A percentile compares a stretch with the other conserved stretches of the same genome.
Evolutionary conservation across 2,113 vertebrate genomes (phyloP).

Genomic region (Elephantulus edwardii): DNA sequence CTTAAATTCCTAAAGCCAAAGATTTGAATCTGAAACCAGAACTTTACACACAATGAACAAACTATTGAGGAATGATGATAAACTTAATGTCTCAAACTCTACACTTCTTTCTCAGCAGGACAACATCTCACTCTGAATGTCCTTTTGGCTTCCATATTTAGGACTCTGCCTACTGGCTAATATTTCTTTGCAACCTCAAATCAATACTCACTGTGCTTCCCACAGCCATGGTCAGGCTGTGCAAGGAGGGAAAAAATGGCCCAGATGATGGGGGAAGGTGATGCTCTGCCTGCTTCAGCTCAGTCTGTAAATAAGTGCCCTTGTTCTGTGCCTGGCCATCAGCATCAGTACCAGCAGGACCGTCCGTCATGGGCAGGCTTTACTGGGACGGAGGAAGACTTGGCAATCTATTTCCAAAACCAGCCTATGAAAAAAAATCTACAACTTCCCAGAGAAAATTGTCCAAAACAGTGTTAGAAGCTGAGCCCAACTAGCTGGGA

Average conservation of each 20-base stretch:
- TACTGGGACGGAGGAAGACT: not conserved
- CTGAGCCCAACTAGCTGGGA: not conserved
- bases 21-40: not conserved
- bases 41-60: not conserved
- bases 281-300: not conserved
- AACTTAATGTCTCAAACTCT: not conserved
- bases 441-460: not conserved
- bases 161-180: not conserved
- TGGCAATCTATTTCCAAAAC: not conserved
- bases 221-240: not conserved
- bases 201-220: not conserved
- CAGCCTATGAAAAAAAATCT: not conserved
- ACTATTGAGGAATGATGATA: not conserved
- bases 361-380: not conserved
- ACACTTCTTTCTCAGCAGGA: slow-evolving; percentile 4
- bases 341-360: not conserved
- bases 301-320: not conserved
- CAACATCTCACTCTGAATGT: not conserved
- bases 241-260: not conserved
- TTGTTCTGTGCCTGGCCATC: not conserved
- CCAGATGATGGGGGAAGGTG: not conserved
- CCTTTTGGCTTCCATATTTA: not conserved
- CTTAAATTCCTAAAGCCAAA: not conserved
- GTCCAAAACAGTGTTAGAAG: not conserved
- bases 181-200: not conserved